Base-by-base conservation (phyloP, 2,888 invertebrate genomes). In the Scrobipalpa atriplicella region DNA sequence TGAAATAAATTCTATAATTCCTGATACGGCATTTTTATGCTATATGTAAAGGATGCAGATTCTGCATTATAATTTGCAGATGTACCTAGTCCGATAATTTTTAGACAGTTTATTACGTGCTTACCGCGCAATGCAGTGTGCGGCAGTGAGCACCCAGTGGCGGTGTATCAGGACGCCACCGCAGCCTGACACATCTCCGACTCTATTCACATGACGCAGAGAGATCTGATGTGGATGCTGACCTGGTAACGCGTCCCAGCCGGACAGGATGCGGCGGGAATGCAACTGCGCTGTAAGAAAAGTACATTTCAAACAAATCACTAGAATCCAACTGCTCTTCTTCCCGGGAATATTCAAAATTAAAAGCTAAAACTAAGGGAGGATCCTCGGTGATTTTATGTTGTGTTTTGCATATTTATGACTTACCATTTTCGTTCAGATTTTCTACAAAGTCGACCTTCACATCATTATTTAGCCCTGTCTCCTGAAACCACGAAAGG, bases 41-140 rank as follows among this genome's bases (percentile, higher is more conserved):
- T n/a, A n/a, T n/a, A n/a, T n/a, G n/a, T n/a, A n/a, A n/a, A n/a
- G n/a, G n/a, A n/a, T n/a, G n/a, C n/a, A n/a, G n/a, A n/a, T n/a
- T n/a, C n/a, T n/a, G n/a, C n/a, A n/a, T n/a, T n/a, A n/a, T n/a
- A n/a, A n/a, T n/a, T n/a, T n/a, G n/a, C n/a, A n/a, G n/a, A n/a
- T n/a, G n/a, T n/a, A n/a, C n/a, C n/a, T n/a, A n/a, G n/a, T n/a
- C n/a, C n/a, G n/a, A n/a, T 29, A 29, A 29, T 29, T 3, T 3
- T 29, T 29, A 29, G 29, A 29, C 29, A 29, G 29, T 29, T 3
- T 29, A 29, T 29, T 29, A 5, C 29, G 5, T 29, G 29, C 83
- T 77, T 63, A 90, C 91, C 70, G 70, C n/a, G 87, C 88, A 39
- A 89, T 88, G 70, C 91, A 91, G 69, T 91, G 90, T 0, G 90